Base-by-base conservation (phyloP, 2,113 vertebrate genomes). In the Perccottus glenii region DNA sequence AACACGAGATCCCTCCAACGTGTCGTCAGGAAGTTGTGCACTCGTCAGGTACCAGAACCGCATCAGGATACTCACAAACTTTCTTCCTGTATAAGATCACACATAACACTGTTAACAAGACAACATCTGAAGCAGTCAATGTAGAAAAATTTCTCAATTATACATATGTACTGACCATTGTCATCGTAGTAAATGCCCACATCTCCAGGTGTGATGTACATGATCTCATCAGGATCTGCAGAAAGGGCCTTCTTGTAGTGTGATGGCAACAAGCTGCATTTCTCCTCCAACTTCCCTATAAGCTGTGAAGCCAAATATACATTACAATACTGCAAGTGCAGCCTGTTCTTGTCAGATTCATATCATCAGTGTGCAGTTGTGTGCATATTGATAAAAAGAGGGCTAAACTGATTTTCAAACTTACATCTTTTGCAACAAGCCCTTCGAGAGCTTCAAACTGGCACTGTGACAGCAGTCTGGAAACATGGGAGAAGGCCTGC, bases 61-160 rank as follows among this genome's bases (percentile, higher is more conserved):
- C 96, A 97, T 96, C 85, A 98, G 83, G 85, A 99, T 98, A 57
- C 93, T 94, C 85, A 98, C 96, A 91, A 97, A 98, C 76, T 95
- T 97, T 56, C 95, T 94, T 70, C 94, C 97, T 96, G 82, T 75
- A 76, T 65, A 53, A 14, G 79, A 57, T 53, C 60, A 43, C n/a
- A 1, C 14, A 2, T 1, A n/a, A 36, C 35, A 45, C 27, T 10
- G 12, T 48, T 53, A 12, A 60, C 33, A 36, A 11, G 7, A 9
- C 16, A 4, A 6, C 19, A 3, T 10, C 9, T 19, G 4, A 12
- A 36, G 6, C 9, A 12, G 9, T 36, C 5, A 61, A 36, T 46
- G 44, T 5, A 46, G 44, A 9, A 36, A 44, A 38, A 11, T 27
- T 1, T 27, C 19, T 27, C 19, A 27, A 27, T 27, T 27, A 27